Evolutionary conservation across 2,888 invertebrate genomes (phyloP).

Genomic region (Pogonocherus hispidulus): DNA sequence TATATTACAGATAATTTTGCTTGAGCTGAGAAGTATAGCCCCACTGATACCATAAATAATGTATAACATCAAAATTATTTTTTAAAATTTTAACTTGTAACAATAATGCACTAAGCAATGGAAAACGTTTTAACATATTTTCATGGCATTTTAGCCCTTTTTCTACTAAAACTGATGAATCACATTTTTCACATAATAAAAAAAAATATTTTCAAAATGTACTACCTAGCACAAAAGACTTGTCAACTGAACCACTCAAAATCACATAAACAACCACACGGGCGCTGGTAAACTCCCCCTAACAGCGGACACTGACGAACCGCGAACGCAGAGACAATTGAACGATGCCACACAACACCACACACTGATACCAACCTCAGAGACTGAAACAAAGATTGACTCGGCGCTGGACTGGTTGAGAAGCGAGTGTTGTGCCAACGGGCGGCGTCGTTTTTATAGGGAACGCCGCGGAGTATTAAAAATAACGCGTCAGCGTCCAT

Average conservation of each 20-base stretch:
- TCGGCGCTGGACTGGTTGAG: conserved; percentile 39
- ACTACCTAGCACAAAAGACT: neutral
- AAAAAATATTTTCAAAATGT: neutral
- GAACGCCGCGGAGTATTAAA: conserved; percentile 55
- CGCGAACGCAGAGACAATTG: neutral
- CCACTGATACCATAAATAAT: too few relatives aligned
- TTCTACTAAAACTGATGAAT: too few relatives aligned
- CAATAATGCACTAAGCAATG: too few relatives aligned
- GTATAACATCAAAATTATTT: too few relatives aligned
- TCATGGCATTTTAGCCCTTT: too few relatives aligned
- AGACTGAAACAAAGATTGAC: conserved; percentile 33
- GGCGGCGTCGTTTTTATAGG: conserved; percentile 50
- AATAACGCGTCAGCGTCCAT: conserved; percentile 64
- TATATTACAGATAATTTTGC: too few relatives aligned
- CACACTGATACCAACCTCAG: conserved; percentile 41
- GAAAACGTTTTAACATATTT: too few relatives aligned
- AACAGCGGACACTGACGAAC: neutral
- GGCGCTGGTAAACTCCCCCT: neutral
- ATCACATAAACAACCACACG: neutral
- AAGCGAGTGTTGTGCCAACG: conserved; percentile 38
- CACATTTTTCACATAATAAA: too few relatives aligned
- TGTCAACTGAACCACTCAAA: neutral
- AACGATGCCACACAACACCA: conserved; percentile 18
- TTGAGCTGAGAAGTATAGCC: too few relatives aligned
- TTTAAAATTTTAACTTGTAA: too few relatives aligned